A percentile compares a stretch with the other conserved stretches of the same genome.
These are phyloP conservation scores for Acanthoscelides obtectus DNA, from an alignment of 2,888 invertebrate species.

Conservation along the genomic window DNA sequence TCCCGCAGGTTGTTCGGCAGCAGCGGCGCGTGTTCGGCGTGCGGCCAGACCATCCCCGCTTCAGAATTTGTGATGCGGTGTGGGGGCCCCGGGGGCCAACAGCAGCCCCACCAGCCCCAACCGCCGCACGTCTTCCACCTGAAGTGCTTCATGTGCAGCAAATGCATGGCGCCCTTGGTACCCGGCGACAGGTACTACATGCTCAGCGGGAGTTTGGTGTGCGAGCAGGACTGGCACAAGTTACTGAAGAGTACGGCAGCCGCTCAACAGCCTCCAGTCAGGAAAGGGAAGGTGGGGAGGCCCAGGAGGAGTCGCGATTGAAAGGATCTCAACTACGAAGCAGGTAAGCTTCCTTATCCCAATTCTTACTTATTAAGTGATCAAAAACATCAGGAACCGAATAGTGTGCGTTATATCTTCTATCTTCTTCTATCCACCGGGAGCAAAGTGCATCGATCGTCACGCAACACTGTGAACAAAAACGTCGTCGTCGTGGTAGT, in stretches of 20 bases:
- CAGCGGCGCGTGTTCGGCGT: conserved; percentile 85
- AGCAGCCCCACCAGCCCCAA: conserved; percentile 47
- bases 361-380: too few species aligned
- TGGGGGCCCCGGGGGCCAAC: conserved; percentile 54
- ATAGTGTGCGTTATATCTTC: too few species aligned
- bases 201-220: conserved; percentile 84
- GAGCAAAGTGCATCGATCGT: too few species aligned
- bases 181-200: conserved; percentile 87
- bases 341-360: conserved; percentile 34
- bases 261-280: conserved; percentile 56
- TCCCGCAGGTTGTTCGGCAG: conserved; percentile 82
- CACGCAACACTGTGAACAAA: too few species aligned
- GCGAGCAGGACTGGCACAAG: conserved; percentile 95
- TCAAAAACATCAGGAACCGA: too few species aligned
- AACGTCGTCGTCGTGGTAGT: too few species aligned
- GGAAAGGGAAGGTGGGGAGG: conserved; percentile 86
- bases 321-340: conserved; percentile 47
- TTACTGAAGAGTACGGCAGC: conserved; percentile 72
- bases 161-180: conserved; percentile 83
- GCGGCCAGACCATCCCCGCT: conserved; percentile 88
- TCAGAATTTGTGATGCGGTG: conserved; percentile 91
- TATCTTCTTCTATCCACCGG: too few species aligned
- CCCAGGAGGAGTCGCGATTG: conserved; percentile 88
- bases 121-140: conserved; percentile 83
- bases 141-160: conserved; percentile 93